Percentiles rank a stretch among this genome's conserved stretches.
These are phyloP conservation scores for Indri indri DNA, from an alignment of 2,113 vertebrate genomes.

Conservation along the genomic window DNA sequence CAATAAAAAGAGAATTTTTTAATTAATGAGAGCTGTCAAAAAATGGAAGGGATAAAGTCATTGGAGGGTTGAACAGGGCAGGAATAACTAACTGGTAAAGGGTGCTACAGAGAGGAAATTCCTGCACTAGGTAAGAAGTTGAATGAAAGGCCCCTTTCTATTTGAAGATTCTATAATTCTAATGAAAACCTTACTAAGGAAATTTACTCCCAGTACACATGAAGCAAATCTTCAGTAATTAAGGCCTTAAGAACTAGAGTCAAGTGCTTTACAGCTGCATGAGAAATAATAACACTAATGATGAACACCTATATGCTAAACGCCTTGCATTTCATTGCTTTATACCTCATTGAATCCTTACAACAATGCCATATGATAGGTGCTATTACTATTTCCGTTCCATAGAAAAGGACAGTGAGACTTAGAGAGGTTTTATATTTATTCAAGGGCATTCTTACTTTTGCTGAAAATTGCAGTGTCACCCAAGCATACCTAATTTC, in stretches of 20 bases:
- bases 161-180: constrained; percentile 4
- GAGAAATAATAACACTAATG: background rate
- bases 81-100: background rate
- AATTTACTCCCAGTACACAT: background rate
- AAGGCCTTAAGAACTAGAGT: constrained; percentile 20
- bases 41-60: background rate
- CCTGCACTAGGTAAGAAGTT: background rate
- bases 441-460: constrained; percentile 5
- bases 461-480: background rate
- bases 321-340: background rate
- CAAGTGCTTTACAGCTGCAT: background rate
- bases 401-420: background rate
- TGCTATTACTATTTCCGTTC: background rate
- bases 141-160: background rate
- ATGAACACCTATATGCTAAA: background rate
- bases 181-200: background rate
- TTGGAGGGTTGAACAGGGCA: background rate
- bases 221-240: background rate
- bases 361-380: background rate
- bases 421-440: background rate
- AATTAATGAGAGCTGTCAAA: background rate
- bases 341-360: constrained; percentile 7
- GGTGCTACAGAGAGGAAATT: background rate
- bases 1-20: background rate
- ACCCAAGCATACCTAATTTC: background rate